Evolutionary conservation across 2,888 invertebrate species (phyloP), one percentile per base, ranked within the genome.

Genomic region (Ellobium chinense): DNA sequence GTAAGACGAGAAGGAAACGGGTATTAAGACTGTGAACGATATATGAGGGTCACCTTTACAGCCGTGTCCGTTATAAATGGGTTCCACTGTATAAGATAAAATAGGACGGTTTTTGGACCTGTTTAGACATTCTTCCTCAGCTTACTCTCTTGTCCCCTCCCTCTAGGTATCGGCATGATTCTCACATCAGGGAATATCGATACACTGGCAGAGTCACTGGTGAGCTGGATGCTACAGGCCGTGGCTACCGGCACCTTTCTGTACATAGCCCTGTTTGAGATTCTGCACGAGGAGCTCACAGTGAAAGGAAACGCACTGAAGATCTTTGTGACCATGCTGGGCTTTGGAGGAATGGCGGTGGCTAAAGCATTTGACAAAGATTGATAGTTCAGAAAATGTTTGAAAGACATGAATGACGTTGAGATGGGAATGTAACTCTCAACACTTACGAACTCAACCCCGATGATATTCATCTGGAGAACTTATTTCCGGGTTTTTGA

Each of bases 251-350:
- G 98, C 9, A 98, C 98, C 0, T 95, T 98, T 58, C 94, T 98
- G 14, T 98, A 98, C 93, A 97, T 98, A 29, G 97, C 98, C 9
- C 97, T 97, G 94, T 98, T 98, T 92, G 98, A 98, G 93, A 96
- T 98, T 79, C 94, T 98, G 88, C 68, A 54, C 5, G 73, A 82
- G 46, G 77, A 80, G 60, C 63, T 82, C 5, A 58, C 34, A 5
- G 58, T 74, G 58, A 73, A 69, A 3, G 62, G 56, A 7, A 54
- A 65, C 21, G 2, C 72, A 1, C 18, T 72, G 36, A 58, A 70
- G 5, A 39, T 89, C 2, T 58, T 88, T n/a, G 74, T 84, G 29
- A 85, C 87, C 21, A 36, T 84, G 1, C 7, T 85, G 2, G 90
- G 90, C 2, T 90, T 89, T 74, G 76, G 73, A 18, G 82, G 84